phyloP scores from a whole-genome alignment of 2,888 invertebrate species.

The Zonitis immaculata region DNA sequence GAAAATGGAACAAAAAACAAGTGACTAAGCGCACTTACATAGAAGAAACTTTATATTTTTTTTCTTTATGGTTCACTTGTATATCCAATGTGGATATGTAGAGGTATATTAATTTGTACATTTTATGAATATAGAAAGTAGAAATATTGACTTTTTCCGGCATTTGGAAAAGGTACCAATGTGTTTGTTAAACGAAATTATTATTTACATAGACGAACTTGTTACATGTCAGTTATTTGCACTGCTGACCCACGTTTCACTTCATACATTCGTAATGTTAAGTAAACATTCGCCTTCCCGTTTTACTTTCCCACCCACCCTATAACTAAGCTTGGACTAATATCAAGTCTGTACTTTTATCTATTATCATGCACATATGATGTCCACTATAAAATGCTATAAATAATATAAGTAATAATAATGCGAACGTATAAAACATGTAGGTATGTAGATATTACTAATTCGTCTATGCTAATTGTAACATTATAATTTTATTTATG shows the following conservation, averaged over 20 bases:
- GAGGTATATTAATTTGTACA: neutral
- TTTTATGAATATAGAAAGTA: neutral
- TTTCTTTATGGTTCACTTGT: too few species aligned
- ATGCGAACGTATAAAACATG: too few species aligned
- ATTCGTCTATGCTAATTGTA: too few species aligned
- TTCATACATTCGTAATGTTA: slow-evolving; percentile 48
- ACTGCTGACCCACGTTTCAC: slow-evolving; percentile 43
- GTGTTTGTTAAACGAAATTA: slow-evolving; percentile 52
- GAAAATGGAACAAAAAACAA: too few species aligned
- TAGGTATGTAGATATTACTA: too few species aligned
- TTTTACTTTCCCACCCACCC: slow-evolving; percentile 24
- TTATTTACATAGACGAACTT: slow-evolving; percentile 50
- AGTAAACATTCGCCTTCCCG: slow-evolving; percentile 40
- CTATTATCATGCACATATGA: too few species aligned
- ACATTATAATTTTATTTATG: neutral
- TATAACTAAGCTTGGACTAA: slow-evolving; percentile 20
- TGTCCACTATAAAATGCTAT: too few species aligned
- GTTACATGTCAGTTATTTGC: slow-evolving; percentile 47
- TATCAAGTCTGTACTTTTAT: neutral
- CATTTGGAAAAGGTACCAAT: slow-evolving; percentile 32
- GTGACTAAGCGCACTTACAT: too few species aligned
- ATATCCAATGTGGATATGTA: too few species aligned
- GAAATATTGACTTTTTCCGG: slow-evolving; percentile 16
- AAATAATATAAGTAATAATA: too few species aligned
- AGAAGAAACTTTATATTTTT: too few species aligned